Conservation (phyloP, 2,797 vertebrate genomes). For the Darevskia nairensis region DNA sequence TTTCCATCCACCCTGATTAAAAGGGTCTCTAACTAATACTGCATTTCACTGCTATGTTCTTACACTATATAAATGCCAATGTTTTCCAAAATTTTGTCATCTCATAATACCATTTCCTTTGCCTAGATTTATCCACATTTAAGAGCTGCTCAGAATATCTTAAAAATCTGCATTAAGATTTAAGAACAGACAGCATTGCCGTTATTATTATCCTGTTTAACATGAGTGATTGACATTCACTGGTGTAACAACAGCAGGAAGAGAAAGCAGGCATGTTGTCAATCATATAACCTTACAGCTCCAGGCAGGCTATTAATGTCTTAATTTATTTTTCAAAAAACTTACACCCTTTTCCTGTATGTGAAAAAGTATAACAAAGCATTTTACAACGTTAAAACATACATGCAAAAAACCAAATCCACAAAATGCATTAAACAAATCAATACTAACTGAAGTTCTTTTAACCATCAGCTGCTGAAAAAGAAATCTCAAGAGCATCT, state of each 20-base stretch:
- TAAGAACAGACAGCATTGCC: conserved; percentile 15
- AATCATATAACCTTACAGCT: conserved; percentile 27
- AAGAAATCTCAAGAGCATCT: conserved; percentile 52
- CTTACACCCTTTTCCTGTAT: not conserved
- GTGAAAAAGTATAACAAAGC: no score
- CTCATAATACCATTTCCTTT: not conserved
- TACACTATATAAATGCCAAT: not conserved
- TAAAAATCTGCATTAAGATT: conserved; percentile 32
- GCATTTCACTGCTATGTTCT: not conserved
- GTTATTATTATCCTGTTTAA: conserved; percentile 39
- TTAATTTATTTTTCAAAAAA: not conserved
- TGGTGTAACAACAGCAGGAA: not conserved
- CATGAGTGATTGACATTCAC: conserved; percentile 36
- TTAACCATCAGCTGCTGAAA: conserved; percentile 41
- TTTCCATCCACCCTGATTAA: no score
- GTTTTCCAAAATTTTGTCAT: conserved; percentile 37
- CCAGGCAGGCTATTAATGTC: conserved; percentile 13
- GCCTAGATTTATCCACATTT: not conserved
- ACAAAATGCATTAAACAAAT: conserved; percentile 32
- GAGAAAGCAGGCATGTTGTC: conserved; percentile 3
- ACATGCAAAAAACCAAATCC: not conserved
- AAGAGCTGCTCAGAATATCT: conserved; percentile 13
- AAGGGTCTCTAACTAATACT: no score
- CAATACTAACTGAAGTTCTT: conserved; percentile 20
- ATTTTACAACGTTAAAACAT: not conserved